Base-by-base conservation (phyloP, 1,140 invertebrate genomes). In the Brachionus calyciflorus region DNA sequence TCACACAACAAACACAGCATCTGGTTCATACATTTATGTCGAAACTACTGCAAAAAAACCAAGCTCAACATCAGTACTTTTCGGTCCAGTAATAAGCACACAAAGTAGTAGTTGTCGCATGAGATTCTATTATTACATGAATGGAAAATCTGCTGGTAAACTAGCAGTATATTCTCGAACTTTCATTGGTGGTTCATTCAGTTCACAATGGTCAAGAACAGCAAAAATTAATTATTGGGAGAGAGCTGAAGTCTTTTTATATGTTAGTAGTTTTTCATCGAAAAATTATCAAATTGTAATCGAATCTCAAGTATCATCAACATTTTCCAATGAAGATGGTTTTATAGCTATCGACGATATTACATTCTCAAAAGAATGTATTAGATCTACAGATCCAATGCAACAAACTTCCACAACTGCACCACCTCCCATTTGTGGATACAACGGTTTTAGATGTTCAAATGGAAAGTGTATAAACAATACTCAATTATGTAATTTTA, bases 321-420 rank as follows among this genome's bases (percentile, higher is more conserved):
- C 78, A 6, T 82, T 83, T 24, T 77, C 78, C 6, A 77, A 78
- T 19, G 79, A 78, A 28, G 26, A 77, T 44, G 82, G 83, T 21
- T 81, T 83, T 48, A 85, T 85, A 78, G 82, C 82, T 26, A 79
- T 84, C 40, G 84, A 85, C 80, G 83, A 85, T 78, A 49, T 83
- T 0, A 81, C 81, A 24, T 83, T 85, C 28, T 82, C 83, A 17
- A 79, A 81, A 57, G 84, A 80, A 14, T 80, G 79, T 33, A 40
- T 49, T 37, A 1, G 48, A 2, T 78, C 77, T 14, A 53, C 48
- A 10, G 73, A 48, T 7, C 33, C 73, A 26, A 33, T 75, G 24
- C 26, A 14, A 30, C 30, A 28, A 10, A 70, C 44, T 55, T 17
- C 57, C 6, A 81, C 82, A 10, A 80, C 81, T 9, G 77, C 80